A percentile compares a stretch with the other conserved stretches of the same genome.
phyloP scores from a whole-genome alignment of 2,797 vertebrate genomes.

The Pseudochirops corinnae region DNA sequence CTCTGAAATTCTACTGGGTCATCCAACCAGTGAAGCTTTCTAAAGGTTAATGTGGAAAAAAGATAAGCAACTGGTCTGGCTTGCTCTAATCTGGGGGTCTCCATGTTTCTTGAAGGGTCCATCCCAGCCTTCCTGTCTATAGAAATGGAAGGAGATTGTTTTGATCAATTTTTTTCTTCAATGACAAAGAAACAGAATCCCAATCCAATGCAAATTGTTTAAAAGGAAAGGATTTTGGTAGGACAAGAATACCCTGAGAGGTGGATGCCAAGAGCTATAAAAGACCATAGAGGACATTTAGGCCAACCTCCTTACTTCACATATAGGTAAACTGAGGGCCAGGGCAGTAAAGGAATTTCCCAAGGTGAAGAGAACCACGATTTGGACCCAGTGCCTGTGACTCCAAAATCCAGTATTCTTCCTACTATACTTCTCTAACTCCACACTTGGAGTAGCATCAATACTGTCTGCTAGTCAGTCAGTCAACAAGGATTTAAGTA shows the following conservation, averaged over 20 bases:
- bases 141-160: not conserved
- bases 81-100: constrained; percentile 8
- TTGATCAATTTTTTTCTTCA: not conserved
- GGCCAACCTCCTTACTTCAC: not conserved
- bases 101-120: not conserved
- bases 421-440: not conserved
- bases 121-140: not conserved
- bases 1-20: constrained; percentile 22
- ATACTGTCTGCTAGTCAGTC: not conserved
- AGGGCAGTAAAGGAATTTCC: not conserved
- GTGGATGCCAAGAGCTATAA: not conserved
- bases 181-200: not conserved
- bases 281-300: not conserved
- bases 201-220: constrained; percentile 15
- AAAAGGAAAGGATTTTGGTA: not conserved
- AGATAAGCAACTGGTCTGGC: constrained; percentile 7
- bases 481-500: not conserved
- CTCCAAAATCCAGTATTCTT: not conserved
- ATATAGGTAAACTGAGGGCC: not conserved
- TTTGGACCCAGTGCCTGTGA: not conserved
- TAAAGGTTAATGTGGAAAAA: constrained; percentile 8
- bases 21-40: not conserved
- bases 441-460: not conserved
- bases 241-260: constrained; percentile 15
- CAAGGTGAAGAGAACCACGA: not conserved